Evolutionary conservation across 2,113 vertebrate species (phyloP).

Genomic region (Myotis yumanensis): DNA sequence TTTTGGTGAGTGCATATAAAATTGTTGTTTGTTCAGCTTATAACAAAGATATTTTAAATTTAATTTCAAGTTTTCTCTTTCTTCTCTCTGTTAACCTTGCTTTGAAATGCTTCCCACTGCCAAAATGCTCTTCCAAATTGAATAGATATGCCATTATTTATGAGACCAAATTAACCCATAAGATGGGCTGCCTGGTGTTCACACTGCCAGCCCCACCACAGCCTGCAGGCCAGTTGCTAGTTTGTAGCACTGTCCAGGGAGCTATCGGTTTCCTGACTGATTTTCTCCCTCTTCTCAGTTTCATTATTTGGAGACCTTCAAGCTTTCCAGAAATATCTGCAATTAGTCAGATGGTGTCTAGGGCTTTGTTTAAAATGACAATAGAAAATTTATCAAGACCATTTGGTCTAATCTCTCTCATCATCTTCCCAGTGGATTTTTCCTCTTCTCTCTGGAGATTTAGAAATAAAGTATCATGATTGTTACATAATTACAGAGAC

Average conservation of each 20-base stretch:
- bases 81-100: constrained; percentile 10
- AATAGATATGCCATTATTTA: constrained; percentile 45
- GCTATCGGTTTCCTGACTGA: constrained; percentile 61
- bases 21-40: constrained; percentile 70
- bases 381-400: constrained; percentile 76
- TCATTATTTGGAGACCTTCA: constrained; percentile 77
- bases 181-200: neutral
- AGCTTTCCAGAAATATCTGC: constrained; percentile 78
- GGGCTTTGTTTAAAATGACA: constrained; percentile 75
- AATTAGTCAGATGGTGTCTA: constrained; percentile 78
- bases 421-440: constrained; percentile 63
- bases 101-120: constrained; percentile 42
- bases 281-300: constrained; percentile 59
- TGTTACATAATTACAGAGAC: constrained; percentile 66
- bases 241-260: constrained; percentile 40
- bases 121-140: constrained; percentile 50
- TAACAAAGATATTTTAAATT: constrained; percentile 72
- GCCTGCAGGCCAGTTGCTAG: constrained; percentile 45
- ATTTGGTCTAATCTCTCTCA: constrained; percentile 69
- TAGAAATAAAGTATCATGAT: constrained; percentile 51
- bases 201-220: neutral
- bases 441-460: constrained; percentile 57
- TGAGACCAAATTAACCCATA: constrained; percentile 50
- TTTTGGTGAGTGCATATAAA: constrained; percentile 59
- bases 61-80: constrained; percentile 72